Evolutionary conservation across 1,140 invertebrate genomes (phyloP).

Genomic region (Brachionus koreanus): DNA sequence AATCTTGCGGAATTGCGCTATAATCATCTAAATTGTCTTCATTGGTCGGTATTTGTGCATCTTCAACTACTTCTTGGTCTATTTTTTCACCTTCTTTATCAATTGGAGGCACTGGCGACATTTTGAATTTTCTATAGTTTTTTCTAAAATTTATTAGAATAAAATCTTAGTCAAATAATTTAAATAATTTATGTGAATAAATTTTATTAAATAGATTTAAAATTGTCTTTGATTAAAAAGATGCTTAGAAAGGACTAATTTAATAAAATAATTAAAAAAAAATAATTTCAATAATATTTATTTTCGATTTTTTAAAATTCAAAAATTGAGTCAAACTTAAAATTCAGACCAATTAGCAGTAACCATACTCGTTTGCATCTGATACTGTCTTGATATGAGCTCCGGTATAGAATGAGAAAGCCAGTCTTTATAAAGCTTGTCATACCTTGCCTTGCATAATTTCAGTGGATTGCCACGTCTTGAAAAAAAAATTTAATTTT

Average conservation of each 20-base stretch:
- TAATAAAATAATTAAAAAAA: neutral
- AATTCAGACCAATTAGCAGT: conserved; percentile 82
- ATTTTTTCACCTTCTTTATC: neutral
- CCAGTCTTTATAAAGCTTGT: conserved; percentile 80
- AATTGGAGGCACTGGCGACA: conserved; percentile 17
- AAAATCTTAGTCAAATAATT: neutral
- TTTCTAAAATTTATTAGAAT: neutral
- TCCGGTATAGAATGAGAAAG: conserved; percentile 86
- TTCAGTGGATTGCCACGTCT: conserved; percentile 86
- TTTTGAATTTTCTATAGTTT: conserved; percentile 1
- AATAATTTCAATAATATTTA: neutral
- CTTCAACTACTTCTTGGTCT: neutral
- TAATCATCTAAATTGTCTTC: neutral
- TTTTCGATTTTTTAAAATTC: neutral
- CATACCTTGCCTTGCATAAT: conserved; percentile 76
- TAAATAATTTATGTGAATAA: neutral
- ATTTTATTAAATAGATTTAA: neutral
- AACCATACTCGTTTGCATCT: conserved; percentile 67
- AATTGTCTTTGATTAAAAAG: neutral
- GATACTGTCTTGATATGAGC: conserved; percentile 74
- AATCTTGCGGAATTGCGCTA: neutral
- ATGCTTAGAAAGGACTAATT: neutral
- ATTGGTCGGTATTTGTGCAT: neutral
- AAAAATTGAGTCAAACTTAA: conserved; percentile 52
- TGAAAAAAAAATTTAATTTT: conserved; percentile 45